Conservation (phyloP, 2,797 vertebrate species). For the Microctenopoma stevenorrisi region DNA sequence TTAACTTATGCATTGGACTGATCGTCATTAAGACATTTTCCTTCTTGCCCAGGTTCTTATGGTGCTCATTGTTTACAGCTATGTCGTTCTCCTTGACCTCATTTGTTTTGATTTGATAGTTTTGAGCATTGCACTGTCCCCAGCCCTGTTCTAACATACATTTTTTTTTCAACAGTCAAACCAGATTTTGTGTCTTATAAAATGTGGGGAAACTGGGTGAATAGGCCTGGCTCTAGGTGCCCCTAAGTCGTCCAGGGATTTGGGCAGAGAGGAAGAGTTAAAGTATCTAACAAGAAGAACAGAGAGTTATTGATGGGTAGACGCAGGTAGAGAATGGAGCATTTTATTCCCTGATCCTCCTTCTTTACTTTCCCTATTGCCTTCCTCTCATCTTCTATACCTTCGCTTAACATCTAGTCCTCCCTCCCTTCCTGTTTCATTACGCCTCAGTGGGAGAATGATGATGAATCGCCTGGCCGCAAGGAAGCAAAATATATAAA, state of each 20-base stretch:
- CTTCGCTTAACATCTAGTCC: constrained; percentile 86
- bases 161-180: constrained; percentile 35
- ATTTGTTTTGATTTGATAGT: constrained; percentile 4
- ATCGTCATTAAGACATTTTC: constrained; percentile 18
- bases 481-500: constrained; percentile 88
- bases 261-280: constrained; percentile 48
- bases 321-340: constrained; percentile 32
- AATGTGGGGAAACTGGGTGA: constrained; percentile 79
- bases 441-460: constrained; percentile 87
- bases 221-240: constrained; percentile 79
- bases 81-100: constrained; percentile 9
- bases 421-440: constrained; percentile 86
- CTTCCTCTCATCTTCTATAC: constrained; percentile 69
- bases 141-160: neutral
- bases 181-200: constrained; percentile 80
- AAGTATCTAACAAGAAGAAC: constrained; percentile 39
- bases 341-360: constrained; percentile 74
- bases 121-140: neutral
- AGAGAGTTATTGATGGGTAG: constrained; percentile 28
- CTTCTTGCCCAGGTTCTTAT: constrained; percentile 2
- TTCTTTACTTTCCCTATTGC: constrained; percentile 58
- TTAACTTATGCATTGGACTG: constrained; percentile 31
- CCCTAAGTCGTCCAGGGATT: constrained; percentile 77
- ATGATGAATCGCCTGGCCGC: constrained; percentile 94
- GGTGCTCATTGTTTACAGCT: neutral